Percentiles rank a stretch among this genome's conserved stretches.
Conservation (phyloP, 2,113 vertebrate genomes). For the Melanerpes formicivorus region DNA sequence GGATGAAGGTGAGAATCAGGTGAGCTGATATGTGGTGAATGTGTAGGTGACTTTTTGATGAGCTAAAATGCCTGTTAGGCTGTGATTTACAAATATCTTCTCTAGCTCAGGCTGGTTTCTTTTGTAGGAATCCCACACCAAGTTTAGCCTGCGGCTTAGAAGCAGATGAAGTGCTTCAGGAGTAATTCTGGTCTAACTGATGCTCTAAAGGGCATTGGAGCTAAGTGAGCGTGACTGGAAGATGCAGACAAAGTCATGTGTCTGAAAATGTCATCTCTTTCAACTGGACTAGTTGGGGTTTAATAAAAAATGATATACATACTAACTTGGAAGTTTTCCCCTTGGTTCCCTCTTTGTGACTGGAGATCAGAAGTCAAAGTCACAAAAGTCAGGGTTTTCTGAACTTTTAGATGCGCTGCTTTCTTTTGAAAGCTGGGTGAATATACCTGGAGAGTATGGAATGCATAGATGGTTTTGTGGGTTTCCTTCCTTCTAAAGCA, state of each 20-base stretch:
- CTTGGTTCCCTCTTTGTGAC: neutral
- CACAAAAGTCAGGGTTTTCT: neutral
- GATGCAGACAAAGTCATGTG: neutral
- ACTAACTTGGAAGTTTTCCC: neutral
- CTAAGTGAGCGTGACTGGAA: fast-evolving
- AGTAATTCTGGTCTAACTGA: neutral
- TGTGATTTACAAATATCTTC: neutral
- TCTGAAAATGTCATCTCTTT: neutral
- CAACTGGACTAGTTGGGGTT: neutral
- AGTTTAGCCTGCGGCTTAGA: neutral
- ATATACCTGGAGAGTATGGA: neutral
- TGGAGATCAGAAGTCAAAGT: neutral
- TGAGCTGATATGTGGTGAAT: neutral
- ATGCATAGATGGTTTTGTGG: neutral
- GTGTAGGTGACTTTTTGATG: neutral
- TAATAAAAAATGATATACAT: neutral
- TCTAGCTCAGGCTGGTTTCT: neutral
- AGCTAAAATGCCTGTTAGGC: neutral
- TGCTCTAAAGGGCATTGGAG: neutral
- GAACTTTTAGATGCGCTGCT: neutral
- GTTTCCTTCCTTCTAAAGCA: neutral
- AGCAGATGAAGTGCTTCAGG: neutral
- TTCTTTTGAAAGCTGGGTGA: neutral
- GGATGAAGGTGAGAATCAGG: neutral
- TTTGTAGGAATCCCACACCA: neutral